phyloP scores from a whole-genome alignment of 2,797 vertebrate genomes.

The Molossus alvarezi region DNA sequence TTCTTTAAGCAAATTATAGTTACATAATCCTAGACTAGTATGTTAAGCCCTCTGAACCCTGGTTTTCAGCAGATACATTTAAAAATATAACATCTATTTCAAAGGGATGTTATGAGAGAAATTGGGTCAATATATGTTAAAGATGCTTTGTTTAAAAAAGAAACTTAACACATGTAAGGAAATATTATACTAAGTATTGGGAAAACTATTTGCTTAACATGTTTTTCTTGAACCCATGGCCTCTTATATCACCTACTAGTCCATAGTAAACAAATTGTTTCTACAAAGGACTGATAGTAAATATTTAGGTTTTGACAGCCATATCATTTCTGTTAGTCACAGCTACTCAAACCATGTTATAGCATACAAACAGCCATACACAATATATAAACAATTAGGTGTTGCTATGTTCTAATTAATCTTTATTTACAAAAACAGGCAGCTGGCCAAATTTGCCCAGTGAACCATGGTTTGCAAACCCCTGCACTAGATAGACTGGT shows the following conservation, averaged over 20 bases:
- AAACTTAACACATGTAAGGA: neutral
- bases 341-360: neutral
- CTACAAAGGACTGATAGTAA: neutral
- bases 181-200: neutral
- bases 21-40: neutral
- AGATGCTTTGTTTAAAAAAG: neutral
- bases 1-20: neutral
- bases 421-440: neutral
- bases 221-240: neutral
- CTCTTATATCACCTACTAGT: neutral
- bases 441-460: neutral
- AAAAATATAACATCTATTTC: neutral
- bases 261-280: neutral
- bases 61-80: neutral
- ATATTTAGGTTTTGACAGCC: neutral
- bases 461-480: neutral
- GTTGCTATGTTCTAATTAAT: neutral
- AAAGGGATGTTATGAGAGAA: neutral
- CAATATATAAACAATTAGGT: neutral
- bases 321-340: neutral
- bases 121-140: neutral
- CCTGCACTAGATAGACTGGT: neutral
- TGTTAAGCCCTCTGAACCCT: neutral
- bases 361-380: neutral
- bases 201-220: neutral